phyloP scores from a whole-genome alignment of 2,888 invertebrate species.

The Idaea biselata region DNA sequence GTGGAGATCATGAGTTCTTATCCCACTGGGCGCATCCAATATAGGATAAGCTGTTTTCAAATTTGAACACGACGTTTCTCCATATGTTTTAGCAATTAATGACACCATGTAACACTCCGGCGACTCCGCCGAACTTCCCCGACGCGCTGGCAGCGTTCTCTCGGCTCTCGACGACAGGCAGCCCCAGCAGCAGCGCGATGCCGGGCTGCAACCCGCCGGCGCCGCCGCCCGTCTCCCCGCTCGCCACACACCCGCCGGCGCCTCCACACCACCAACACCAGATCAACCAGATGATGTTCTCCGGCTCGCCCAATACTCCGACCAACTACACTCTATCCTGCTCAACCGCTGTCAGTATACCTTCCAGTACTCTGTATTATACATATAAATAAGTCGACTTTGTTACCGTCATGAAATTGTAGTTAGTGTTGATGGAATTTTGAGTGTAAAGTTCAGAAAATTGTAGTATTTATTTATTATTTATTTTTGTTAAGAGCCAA shows the following conservation, averaged over 20 bases:
- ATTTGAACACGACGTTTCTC: conserved; percentile 2
- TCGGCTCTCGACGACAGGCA: conserved; percentile 88
- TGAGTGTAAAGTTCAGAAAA: not conserved
- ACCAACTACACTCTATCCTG: conserved; percentile 68
- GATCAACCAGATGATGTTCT: conserved; percentile 51
- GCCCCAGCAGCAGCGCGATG: conserved; percentile 65
- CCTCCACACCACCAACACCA: conserved; percentile 46
- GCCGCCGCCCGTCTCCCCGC: conserved; percentile 68
- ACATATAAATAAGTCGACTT: not conserved
- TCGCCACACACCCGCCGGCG: conserved; percentile 68
- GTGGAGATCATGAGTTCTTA: too few relatives aligned
- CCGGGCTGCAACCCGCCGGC: conserved; percentile 48
- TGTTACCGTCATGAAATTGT: not conserved
- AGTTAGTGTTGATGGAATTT: not conserved
- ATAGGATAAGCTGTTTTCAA: not conserved
- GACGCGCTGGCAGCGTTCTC: conserved; percentile 94
- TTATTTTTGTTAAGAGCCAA: too few relatives aligned
- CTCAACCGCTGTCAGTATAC: conserved; percentile 70
- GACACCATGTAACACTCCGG: conserved; percentile 96
- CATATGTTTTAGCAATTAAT: conserved; percentile 83
- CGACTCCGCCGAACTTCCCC: conserved; percentile 96
- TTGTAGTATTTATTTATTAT: not conserved
- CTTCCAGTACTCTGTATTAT: not conserved
- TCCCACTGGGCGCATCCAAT: too few relatives aligned
- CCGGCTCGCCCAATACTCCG: conserved; percentile 60